phyloP scores from a whole-genome alignment of 2,113 vertebrate species.

The Pantherophis guttatus region DNA sequence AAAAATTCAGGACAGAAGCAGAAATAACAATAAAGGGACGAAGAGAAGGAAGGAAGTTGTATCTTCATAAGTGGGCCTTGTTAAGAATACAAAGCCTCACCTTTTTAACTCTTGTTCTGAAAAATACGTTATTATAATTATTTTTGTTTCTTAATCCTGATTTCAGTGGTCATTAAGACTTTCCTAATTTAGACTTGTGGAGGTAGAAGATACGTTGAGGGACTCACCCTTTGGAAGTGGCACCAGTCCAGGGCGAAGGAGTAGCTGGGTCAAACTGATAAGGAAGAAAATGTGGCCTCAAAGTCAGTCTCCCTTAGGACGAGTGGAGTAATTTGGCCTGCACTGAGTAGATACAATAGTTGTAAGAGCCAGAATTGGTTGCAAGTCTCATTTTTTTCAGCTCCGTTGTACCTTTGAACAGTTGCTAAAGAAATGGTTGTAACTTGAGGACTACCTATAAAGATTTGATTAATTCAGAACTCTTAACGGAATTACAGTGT shows the following conservation, averaged over 20 bases:
- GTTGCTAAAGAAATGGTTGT: neutral
- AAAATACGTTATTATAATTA: neutral
- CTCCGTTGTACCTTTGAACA: neutral
- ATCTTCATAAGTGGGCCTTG: neutral
- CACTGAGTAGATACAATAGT: neutral
- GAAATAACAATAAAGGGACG: neutral
- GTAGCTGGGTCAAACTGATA: neutral
- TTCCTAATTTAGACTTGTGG: neutral
- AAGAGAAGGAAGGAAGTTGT: neutral
- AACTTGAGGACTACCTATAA: neutral
- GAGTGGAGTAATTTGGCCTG: neutral
- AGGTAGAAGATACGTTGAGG: neutral
- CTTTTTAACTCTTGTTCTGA: neutral
- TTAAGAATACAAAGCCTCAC: neutral
- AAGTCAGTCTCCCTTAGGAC: too few species aligned
- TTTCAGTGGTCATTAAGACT: neutral
- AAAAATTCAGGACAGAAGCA: neutral
- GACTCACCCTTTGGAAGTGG: neutral
- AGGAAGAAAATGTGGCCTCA: neutral
- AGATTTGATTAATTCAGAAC: neutral
- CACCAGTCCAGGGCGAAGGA: neutral
- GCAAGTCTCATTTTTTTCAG: neutral
- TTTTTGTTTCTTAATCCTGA: neutral
- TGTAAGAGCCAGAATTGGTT: neutral
- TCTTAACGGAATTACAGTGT: neutral